Base-by-base conservation (phyloP, 2,797 vertebrate species). In the Manis pentadactyla region DNA sequence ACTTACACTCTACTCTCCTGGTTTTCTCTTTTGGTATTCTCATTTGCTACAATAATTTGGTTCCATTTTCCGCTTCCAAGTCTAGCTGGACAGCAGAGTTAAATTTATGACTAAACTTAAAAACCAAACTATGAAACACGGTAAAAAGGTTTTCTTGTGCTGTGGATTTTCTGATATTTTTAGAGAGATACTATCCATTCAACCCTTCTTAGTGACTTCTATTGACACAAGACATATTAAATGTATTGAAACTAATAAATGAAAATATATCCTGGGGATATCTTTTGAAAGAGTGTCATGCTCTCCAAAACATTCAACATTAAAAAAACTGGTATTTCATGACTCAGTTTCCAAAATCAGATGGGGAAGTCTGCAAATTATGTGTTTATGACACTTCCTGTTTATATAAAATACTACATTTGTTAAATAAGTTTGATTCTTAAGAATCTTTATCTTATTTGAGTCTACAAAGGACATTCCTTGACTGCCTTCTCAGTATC, bases 151-250 rank as follows among this genome's bases (percentile, higher is more conserved):
- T 77, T 87, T 73, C 53, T 18, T 34, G 14, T 51, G 2, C 78
- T 89, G 5, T 85, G 61, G 55, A 87, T 95, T 84, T 90, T 79
- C 90, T 46, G 7, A 66, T 63, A 68, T 82, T 82, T 84, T 66
- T 64, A 87, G 17, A 69, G 37, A 87, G 59, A 68, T 37, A 55
- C 15, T 94, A 31, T 84, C 63, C 78, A 68, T 9, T 66, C 12
- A 91, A 59, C 17, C 0, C 9, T 66, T 90, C 68, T 78, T 93
- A 82, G 42, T 71, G 64, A 77, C 73, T 82, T 49, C 51, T 93
- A 4, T 46, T 66, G 49, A 73, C 59, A 42, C 31, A 71, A 82
- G 37, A 25, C 63, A 93, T 15, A 51, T 74, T 93, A 85, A 90
- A 85, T n/a, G 49, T 78, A 85, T 78, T 78, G 55, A 85, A 93